These are phyloP conservation scores for Sarcoramphus papa DNA, from an alignment of 2,797 vertebrate species.

Conservation along the genomic window DNA sequence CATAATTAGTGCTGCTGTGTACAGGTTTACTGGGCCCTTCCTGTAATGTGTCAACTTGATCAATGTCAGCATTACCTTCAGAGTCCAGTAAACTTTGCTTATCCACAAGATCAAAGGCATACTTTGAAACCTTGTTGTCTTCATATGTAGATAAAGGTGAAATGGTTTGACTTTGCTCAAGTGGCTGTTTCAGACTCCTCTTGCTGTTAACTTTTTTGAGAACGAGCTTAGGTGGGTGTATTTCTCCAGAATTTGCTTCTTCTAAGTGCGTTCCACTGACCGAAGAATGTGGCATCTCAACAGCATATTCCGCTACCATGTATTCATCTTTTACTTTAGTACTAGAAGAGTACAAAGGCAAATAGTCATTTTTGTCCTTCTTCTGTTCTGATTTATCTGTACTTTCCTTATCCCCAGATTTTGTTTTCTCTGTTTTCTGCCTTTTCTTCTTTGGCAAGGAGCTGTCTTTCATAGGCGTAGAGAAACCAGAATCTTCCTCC, in stretches of 20 bases:
- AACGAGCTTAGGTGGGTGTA: slow-evolving; percentile 90
- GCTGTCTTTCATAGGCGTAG: slow-evolving; percentile 88
- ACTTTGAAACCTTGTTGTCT: slow-evolving; percentile 92
- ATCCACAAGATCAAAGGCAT: slow-evolving; percentile 95
- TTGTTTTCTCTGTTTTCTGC: slow-evolving; percentile 87
- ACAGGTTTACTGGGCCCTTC: slow-evolving; percentile 88
- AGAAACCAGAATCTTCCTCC: slow-evolving; percentile 80
- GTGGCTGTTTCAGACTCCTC: slow-evolving; percentile 83
- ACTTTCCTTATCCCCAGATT: slow-evolving; percentile 74
- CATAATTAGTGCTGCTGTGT: slow-evolving; percentile 94
- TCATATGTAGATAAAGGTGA: slow-evolving; percentile 89
- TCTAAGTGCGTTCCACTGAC: slow-evolving; percentile 78
- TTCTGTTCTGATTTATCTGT: slow-evolving; percentile 84
- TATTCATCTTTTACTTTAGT: slow-evolving; percentile 98
- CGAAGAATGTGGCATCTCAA: slow-evolving; percentile 89
- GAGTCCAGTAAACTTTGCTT: slow-evolving; percentile 91
- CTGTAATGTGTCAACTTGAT: slow-evolving; percentile 88
- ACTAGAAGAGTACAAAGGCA: slow-evolving; percentile 87
- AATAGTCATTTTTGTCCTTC: slow-evolving; percentile 85
- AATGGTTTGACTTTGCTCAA: slow-evolving; percentile 84
- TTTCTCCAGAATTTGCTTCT: slow-evolving; percentile 81
- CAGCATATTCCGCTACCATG: slow-evolving; percentile 90
- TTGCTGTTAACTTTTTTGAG: slow-evolving; percentile 93
- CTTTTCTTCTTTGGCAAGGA: slow-evolving; percentile 95
- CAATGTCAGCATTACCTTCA: slow-evolving; percentile 86